These are phyloP conservation scores for Sitta carolinensis DNA, from an alignment of 2,797 vertebrate species.

Conservation along the genomic window DNA sequence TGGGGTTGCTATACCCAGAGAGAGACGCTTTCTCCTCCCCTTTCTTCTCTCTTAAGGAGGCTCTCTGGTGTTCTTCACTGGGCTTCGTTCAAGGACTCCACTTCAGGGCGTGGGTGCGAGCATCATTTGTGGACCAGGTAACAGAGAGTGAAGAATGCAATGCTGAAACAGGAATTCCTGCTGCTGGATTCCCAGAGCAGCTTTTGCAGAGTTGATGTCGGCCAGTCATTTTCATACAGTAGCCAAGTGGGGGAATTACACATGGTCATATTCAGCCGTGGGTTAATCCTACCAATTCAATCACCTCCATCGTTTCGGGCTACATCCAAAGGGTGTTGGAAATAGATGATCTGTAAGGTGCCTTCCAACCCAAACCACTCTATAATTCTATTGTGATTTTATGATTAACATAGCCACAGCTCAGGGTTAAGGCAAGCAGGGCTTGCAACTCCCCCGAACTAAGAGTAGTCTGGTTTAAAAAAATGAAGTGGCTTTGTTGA, in stretches of 20 bases:
- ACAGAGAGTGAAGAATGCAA: accelerated
- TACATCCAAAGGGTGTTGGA: background rate
- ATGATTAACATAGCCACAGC: background rate
- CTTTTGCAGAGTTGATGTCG: background rate
- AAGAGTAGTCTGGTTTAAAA: accelerated
- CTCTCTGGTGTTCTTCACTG: background rate
- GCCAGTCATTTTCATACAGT: background rate
- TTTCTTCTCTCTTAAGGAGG: conserved; percentile 63
- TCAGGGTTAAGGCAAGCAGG: background rate
- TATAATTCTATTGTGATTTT: background rate
- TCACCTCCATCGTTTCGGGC: background rate
- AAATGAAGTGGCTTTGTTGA: background rate
- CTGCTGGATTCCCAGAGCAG: background rate
- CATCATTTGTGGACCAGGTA: accelerated
- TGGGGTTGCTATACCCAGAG: conserved; percentile 22
- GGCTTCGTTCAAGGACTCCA: accelerated
- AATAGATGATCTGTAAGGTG: background rate
- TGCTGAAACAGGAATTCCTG: background rate
- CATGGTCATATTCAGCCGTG: accelerated
- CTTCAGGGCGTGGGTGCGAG: background rate
- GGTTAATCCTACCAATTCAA: background rate
- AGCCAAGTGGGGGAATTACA: background rate
- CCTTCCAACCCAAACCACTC: background rate
- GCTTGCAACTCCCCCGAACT: background rate
- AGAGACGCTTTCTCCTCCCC: conserved; percentile 35